phyloP scores from a whole-genome alignment of 1,140 invertebrate genomes.

The Bombus fervidus region DNA sequence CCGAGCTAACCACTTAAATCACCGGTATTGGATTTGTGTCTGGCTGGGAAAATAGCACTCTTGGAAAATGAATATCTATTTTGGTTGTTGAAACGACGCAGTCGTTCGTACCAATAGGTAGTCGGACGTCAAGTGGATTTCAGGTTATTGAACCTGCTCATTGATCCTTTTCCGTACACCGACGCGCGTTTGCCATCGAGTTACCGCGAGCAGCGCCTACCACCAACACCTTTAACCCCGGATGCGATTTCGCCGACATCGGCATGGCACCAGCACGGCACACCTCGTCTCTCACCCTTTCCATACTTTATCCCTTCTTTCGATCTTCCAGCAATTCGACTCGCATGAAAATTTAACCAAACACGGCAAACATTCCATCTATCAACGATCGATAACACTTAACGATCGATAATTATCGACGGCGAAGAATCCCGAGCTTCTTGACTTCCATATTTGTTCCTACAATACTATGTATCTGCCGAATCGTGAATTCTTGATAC shows the following conservation, averaged over 20 bases:
- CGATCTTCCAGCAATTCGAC: no score
- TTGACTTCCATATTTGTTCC: no score
- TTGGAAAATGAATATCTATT: constrained; percentile 71
- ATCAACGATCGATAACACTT: no score
- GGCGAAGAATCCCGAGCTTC: no score
- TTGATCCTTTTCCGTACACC: constrained; percentile 73
- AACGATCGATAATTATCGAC: no score
- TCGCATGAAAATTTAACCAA: no score
- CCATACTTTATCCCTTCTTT: neutral
- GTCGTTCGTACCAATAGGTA: constrained; percentile 57
- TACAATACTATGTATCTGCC: no score
- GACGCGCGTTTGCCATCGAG: constrained; percentile 38
- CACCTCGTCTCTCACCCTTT: neutral
- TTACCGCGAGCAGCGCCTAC: constrained; percentile 8
- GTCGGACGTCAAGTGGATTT: constrained; percentile 78
- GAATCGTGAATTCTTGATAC: no score
- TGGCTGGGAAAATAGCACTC: constrained; percentile 67
- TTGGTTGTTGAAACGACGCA: constrained; percentile 67
- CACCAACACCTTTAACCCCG: constrained; percentile 8
- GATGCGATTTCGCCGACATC: neutral
- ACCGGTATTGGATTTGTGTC: constrained; percentile 66
- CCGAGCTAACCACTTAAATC: constrained; percentile 57
- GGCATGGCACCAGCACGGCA: neutral
- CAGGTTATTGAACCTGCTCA: constrained; percentile 81
- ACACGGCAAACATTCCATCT: no score